Base-by-base conservation (phyloP, 2,113 vertebrate species). In the Chloebia gouldiae region DNA sequence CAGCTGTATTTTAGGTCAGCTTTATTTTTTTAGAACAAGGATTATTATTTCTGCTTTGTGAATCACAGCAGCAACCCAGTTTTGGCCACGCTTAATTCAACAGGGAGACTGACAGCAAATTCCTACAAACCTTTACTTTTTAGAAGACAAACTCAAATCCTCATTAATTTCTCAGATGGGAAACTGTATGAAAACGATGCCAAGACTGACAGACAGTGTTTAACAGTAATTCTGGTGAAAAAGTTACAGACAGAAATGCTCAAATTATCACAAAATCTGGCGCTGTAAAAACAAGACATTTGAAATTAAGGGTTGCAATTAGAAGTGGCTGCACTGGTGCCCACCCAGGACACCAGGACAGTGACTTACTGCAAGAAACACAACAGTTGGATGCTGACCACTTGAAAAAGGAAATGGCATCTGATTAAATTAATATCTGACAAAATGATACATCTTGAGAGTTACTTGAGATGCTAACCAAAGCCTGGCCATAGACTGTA, bases 91-190 rank as follows among this genome's bases (percentile, higher is more conserved):
- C 50, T 80, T 87, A 91, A 85, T 91, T 96, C 86, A 93, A 56
- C 31, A 31, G 63, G 87, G 81, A 95, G 81, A 85, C 35, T 82
- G 70, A 95, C 70, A 85, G 78, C 28, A 95, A 95, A 90, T 93
- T 76, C 81, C 88, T 88, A 83, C 63, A 93, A 85, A 87, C 64
- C 87, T 94, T 91, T 85, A 78, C 61, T 84, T 89, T 79, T 88
- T n/a, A 91, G 78, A 83, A 96, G 90, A 90, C 85, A 79, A 95
- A 95, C 42, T 90, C 85, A 88, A 82, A 92, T 81, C 71, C 60
- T 95, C 90, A 92, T 90, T 95, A 93, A 97, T 90, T 90, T 94
- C 94, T 93, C 92, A 90, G 87, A 86, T 65, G 40, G 77, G 82
- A 95, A 96, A 84, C 90, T 78, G 63, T 71, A 92, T 19, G 20